Evolutionary conservation across 37 sponge, comb jelly and placozoan genomes (phyloP), one percentile per base, ranked within the genome.

Genomic region (Beroe ovata): DNA sequence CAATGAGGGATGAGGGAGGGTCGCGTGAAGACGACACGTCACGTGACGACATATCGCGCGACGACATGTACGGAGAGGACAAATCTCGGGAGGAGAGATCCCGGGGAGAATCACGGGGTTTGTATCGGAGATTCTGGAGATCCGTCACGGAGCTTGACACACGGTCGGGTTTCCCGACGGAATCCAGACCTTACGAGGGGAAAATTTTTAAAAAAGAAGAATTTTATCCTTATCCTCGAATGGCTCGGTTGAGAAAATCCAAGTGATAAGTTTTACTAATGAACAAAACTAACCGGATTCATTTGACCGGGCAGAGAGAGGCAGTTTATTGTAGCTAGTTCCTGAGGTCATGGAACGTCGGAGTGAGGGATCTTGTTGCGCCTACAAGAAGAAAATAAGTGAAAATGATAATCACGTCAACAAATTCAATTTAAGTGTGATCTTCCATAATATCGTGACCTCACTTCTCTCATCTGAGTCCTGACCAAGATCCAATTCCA

Each of bases 241-340:
- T n/a, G n/a, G n/a, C n/a, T n/a, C n/a, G n/a, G n/a, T n/a, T n/a
- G n/a, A n/a, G n/a, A n/a, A n/a, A n/a, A n/a, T n/a, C n/a, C n/a
- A n/a, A n/a, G n/a, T n/a, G n/a, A n/a, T n/a, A n/a, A n/a, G n/a
- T n/a, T n/a, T n/a, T n/a, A n/a, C n/a, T n/a, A n/a, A n/a, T n/a
- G n/a, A n/a, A n/a, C n/a, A n/a, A n/a, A n/a, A 61, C 63, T 4
- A 16, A 66, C 69, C 69, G 32, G 69, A 66, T 25, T 66, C 69
- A 32, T 66, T 66, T 4, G 69, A 66, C 16, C 69, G 33, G 36
- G 69, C 33, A 30, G 69, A 30, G 6, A 25, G 25, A 2, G 69
- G 69, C 14, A 66, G 69, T 18, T 66, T 66, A 37, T 16, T 33
- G 36, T 29, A 66, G 16, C 69, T 66, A 25, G 63, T 28, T 19